A percentile compares a stretch with the other conserved stretches of the same genome.
phyloP scores from a whole-genome alignment of 2,888 invertebrate species.

The Schizaphis graminum region DNA sequence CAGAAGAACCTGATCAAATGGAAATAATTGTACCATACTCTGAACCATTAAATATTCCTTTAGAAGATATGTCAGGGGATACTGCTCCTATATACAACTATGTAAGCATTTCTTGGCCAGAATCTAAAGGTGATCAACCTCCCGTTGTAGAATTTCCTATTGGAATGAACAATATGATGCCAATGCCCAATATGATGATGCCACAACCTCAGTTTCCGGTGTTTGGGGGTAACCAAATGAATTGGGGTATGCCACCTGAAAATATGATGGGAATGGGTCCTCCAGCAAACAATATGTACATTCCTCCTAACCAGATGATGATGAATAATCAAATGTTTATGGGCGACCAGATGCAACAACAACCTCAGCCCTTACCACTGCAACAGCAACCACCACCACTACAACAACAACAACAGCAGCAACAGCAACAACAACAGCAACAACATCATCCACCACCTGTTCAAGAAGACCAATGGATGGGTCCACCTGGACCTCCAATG shows the following conservation, averaged over 20 bases:
- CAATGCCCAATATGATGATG: constrained; percentile 62
- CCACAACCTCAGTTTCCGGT: constrained; percentile 46
- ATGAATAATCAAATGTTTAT: constrained; percentile 63
- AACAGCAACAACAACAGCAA: neutral
- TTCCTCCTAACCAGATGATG: constrained; percentile 45
- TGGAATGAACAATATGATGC: constrained; percentile 58
- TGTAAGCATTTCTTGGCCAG: constrained; percentile 85
- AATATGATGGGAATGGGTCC: constrained; percentile 55
- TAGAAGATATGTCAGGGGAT: constrained; percentile 86
- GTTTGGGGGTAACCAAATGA: constrained; percentile 43
- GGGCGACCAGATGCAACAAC: constrained; percentile 50
- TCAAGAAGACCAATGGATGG: constrained; percentile 61
- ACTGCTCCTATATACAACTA: constrained; percentile 86
- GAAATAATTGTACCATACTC: constrained; percentile 82
- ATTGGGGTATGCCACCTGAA: constrained; percentile 53
- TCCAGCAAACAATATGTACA: constrained; percentile 53
- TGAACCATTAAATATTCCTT: constrained; percentile 87
- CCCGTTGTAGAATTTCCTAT: constrained; percentile 24
- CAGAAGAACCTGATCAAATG: constrained; percentile 85
- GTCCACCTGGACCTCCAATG: constrained; percentile 41
- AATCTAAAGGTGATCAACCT: constrained; percentile 77
- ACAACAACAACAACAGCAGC: neutral
- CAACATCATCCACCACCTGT: constrained; percentile 13
- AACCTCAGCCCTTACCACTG: neutral
- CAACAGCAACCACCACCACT: neutral